phyloP scores from a whole-genome alignment of 2,113 vertebrate species.

The Galemys pyrenaicus region DNA sequence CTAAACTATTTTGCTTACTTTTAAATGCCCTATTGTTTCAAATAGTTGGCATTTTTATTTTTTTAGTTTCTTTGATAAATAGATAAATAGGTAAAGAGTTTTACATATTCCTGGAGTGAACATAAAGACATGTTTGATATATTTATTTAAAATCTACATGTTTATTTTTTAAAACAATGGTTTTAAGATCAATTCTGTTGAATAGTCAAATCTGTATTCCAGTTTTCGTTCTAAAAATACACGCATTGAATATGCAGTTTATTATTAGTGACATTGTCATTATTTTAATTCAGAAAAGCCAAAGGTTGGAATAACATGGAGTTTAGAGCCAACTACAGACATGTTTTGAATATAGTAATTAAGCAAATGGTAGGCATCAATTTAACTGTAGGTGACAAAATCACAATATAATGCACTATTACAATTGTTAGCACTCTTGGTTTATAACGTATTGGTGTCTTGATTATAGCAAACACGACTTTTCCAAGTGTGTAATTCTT shows the following conservation, averaged over 20 bases:
- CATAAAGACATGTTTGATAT: background rate
- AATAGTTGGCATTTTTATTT: background rate
- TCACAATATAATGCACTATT: background rate
- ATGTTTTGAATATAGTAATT: constrained; percentile 65
- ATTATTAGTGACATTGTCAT: background rate
- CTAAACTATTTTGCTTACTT: background rate
- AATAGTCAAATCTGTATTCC: background rate
- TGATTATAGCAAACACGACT: constrained; percentile 45
- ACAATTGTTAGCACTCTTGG: constrained; percentile 20
- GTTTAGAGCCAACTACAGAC: background rate
- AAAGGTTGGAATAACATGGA: constrained; percentile 17
- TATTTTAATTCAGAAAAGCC: background rate
- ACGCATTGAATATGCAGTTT: background rate
- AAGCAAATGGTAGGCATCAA: constrained; percentile 56
- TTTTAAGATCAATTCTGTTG: background rate
- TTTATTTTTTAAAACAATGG: background rate
- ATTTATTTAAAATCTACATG: background rate
- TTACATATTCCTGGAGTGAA: background rate
- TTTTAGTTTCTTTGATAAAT: background rate
- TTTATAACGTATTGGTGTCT: constrained; percentile 47
- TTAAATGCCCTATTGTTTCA: background rate
- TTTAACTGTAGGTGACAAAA: constrained; percentile 65
- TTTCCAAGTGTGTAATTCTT: constrained; percentile 54
- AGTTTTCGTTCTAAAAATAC: background rate
- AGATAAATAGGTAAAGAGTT: background rate